Conservation (phyloP, 2,113 vertebrate species). For the Natator depressus region DNA sequence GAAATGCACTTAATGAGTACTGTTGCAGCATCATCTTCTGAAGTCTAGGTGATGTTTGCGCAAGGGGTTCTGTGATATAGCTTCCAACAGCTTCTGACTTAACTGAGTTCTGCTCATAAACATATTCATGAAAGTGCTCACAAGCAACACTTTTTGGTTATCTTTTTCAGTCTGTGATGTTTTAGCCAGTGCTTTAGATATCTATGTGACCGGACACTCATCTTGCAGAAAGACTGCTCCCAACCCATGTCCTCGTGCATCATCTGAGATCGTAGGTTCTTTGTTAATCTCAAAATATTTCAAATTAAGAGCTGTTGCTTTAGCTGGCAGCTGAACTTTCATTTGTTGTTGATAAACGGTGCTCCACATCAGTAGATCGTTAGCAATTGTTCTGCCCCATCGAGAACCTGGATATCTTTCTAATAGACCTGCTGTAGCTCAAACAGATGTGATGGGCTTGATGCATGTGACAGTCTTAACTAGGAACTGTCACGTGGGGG, state of each 20-base stretch:
- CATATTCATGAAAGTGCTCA: not conserved
- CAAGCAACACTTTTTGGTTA: not conserved
- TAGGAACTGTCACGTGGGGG: not conserved
- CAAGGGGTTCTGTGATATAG: not conserved
- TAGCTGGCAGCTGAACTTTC: not conserved
- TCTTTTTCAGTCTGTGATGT: not conserved
- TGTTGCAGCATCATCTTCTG: not conserved
- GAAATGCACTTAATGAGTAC: not conserved
- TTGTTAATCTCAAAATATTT: conserved; percentile 10
- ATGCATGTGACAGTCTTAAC: not conserved
- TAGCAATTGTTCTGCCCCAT: not conserved
- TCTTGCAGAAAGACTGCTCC: not conserved
- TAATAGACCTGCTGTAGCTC: not conserved
- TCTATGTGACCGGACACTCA: not conserved
- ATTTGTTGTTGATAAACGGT: not conserved
- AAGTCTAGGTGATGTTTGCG: not conserved
- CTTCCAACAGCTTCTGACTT: not conserved
- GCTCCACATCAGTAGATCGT: not conserved
- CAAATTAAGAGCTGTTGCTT: not conserved
- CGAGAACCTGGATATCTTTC: not conserved
- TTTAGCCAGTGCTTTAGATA: too few relatives aligned
- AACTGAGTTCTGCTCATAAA: not conserved
- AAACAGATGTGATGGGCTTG: not conserved
- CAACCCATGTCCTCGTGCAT: not conserved
- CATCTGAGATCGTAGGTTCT: not conserved